phyloP scores from a whole-genome alignment of 2,797 vertebrate genomes.

The Meriones psammophilus region DNA sequence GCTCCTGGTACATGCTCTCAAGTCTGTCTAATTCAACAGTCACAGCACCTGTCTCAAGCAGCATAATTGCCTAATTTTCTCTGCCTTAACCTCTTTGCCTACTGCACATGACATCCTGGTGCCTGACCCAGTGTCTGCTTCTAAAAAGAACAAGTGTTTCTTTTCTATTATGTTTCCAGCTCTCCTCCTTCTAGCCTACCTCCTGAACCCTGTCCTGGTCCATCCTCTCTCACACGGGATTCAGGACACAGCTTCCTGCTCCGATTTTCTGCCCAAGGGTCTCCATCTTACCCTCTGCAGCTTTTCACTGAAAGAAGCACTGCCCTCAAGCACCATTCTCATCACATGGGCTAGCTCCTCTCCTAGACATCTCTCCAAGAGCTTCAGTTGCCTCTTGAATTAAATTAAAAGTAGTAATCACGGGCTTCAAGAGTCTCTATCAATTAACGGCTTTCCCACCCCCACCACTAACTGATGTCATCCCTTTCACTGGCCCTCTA shows the following conservation, averaged over 20 bases:
- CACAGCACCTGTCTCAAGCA: not conserved
- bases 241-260: not conserved
- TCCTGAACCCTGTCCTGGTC: not conserved
- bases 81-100: not conserved
- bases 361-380: slow-evolving; percentile 57
- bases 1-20: not conserved
- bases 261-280: not conserved
- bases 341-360: slow-evolving; percentile 43
- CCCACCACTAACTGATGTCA: slow-evolving; percentile 37
- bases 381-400: slow-evolving; percentile 78
- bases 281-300: slow-evolving; percentile 16
- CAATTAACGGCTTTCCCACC: slow-evolving; percentile 71
- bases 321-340: slow-evolving; percentile 66
- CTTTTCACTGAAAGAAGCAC: slow-evolving; percentile 20
- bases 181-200: not conserved
- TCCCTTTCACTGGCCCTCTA: not conserved
- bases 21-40: not conserved
- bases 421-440: slow-evolving; percentile 73
- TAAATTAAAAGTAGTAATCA: slow-evolving; percentile 82
- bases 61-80: not conserved
- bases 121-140: not conserved
- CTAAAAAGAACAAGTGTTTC: not conserved
- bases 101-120: not conserved
- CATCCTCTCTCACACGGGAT: not conserved
- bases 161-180: not conserved